Base-by-base conservation (phyloP, 2,797 vertebrate species). In the Crypturellus tataupa region DNA sequence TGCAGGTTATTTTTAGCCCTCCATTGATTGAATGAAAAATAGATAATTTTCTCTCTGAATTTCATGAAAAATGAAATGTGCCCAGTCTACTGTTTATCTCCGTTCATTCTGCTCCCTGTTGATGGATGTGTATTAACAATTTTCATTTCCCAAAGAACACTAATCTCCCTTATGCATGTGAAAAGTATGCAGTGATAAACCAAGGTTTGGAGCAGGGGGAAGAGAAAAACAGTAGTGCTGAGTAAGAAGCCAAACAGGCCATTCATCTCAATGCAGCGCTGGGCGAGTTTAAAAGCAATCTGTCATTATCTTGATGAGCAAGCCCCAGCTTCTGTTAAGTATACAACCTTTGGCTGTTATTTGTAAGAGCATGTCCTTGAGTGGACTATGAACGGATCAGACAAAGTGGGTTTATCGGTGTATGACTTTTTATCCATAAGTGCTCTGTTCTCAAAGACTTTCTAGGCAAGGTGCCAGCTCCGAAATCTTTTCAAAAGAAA, bases 271-370 rank as follows among this genome's bases (percentile, higher is more conserved):
- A 97, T 98, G 93, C 96, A 97, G 95, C 87, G 62, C 89, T 95
- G 92, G 90, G 93, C 94, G 96, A 94, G 94, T 98, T 98, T 98
- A 98, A 98, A 98, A 98, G 97, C 96, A 97, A 98, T 98, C 96
- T 96, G 94, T 99, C 98, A 98, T 98, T 98, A 98, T 97, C 96
- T 97, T 98, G 97, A 98, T 98, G 97, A 98, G 97, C 97, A 97
- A 96, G 82, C 80, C 93, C 94, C 87, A 86, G 90, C 91, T 95
- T 89, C 68, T 93, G 78, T 77, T 96, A 97, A 97, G 93, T 63
- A 92, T 97, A 96, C 89, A 96, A 92, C 93, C 86, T 88, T 92
- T 95, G 96, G 94, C 96, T 93, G 72, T 96, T 97, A 97, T 96
- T 97, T 97, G 90, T 96, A 95, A 95, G 78, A 93, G 85, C 49